phyloP scores from a whole-genome alignment of 2,113 vertebrate genomes.

The Rhinopithecus roxellana region DNA sequence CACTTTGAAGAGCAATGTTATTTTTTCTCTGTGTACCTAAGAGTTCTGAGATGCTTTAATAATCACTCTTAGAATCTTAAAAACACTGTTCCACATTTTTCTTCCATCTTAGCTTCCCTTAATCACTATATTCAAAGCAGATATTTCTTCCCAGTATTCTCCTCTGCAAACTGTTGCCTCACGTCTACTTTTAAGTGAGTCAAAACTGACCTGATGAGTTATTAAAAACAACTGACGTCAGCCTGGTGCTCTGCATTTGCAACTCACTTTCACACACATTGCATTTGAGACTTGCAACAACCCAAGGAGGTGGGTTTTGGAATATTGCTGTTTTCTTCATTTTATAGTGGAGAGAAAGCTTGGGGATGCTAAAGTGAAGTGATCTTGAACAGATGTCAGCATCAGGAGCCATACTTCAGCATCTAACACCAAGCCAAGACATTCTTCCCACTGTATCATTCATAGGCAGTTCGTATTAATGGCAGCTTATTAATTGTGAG shows the following conservation, averaged over 20 bases:
- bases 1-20: conserved; percentile 9
- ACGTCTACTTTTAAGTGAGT: conserved; percentile 35
- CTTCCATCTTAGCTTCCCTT: background rate
- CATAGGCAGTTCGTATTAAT: accelerated
- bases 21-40: background rate
- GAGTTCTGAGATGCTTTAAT: conserved; percentile 26
- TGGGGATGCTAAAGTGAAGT: background rate
- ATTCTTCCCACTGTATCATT: background rate
- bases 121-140: background rate
- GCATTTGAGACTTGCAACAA: background rate
- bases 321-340: background rate
- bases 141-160: background rate
- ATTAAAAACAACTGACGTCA: background rate
- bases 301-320: background rate
- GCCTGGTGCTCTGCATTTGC: background rate
- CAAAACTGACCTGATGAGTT: conserved; percentile 33
- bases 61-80: background rate
- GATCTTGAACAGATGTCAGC: background rate
- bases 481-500: background rate
- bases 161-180: background rate
- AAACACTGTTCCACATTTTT: background rate
- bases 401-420: background rate
- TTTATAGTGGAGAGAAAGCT: background rate
- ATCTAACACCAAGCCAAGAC: too few species aligned
- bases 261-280: background rate